These are phyloP conservation scores for Calyptommatus sinebrachiatus DNA, from an alignment of 2,113 vertebrate genomes.

Conservation along the genomic window DNA sequence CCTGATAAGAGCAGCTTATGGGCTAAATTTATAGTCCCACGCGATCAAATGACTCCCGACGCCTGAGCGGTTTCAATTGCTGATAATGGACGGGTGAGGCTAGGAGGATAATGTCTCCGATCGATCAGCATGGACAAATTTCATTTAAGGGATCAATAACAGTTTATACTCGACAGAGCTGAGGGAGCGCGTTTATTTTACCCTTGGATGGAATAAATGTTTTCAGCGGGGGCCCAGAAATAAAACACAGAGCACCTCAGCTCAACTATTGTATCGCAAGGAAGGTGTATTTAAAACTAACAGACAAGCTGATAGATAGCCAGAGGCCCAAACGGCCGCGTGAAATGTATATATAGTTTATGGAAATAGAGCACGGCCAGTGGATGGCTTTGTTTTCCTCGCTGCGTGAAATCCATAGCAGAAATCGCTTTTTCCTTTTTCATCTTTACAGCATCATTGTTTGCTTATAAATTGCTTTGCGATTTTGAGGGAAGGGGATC, in stretches of 20 bases:
- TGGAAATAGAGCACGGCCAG: slow-evolving; percentile 61
- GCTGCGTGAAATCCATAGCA: slow-evolving; percentile 69
- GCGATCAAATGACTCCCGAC: slow-evolving; percentile 86
- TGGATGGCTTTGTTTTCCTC: slow-evolving; percentile 67
- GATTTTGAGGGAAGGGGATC: not conserved
- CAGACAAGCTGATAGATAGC: slow-evolving; percentile 75
- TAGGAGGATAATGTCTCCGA: slow-evolving; percentile 98
- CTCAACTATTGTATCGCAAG: slow-evolving; percentile 79
- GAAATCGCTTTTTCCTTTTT: slow-evolving; percentile 38
- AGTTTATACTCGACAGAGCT: slow-evolving; percentile 96
- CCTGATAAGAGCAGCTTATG: slow-evolving; percentile 56
- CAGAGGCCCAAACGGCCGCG: slow-evolving; percentile 80
- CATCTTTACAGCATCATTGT: slow-evolving; percentile 3
- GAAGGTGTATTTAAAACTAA: slow-evolving; percentile 91
- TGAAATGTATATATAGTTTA: slow-evolving; percentile 75
- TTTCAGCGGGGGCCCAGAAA: slow-evolving; percentile 75
- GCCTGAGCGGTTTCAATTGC: slow-evolving; percentile 88
- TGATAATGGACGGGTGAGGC: slow-evolving; percentile 85
- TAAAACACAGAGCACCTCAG: slow-evolving; percentile 73
- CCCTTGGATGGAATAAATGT: slow-evolving; percentile 92
- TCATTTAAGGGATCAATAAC: slow-evolving; percentile 99
- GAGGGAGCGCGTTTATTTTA: slow-evolving; percentile 94
- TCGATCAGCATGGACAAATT: slow-evolving; percentile 99
- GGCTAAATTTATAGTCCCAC: slow-evolving; percentile 74
- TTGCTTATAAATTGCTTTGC: not conserved